Percentiles rank a stretch among this genome's conserved stretches.
Evolutionary conservation across 2,113 vertebrate species (phyloP).

Genomic region (Trachemys scripta): DNA sequence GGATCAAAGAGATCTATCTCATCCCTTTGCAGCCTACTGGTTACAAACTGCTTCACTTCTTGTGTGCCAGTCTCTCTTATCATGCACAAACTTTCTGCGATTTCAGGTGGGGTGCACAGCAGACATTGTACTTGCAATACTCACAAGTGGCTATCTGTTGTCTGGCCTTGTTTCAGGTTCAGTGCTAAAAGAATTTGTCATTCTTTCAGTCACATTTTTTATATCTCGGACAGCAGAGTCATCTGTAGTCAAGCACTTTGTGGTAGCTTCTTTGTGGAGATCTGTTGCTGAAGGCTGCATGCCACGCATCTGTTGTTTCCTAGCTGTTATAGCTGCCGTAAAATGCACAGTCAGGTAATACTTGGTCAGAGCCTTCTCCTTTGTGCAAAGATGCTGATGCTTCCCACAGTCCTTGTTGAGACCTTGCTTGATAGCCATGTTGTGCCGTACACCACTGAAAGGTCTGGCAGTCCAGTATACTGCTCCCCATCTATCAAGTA

Average conservation of each 20-base stretch:
- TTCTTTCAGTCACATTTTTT: neutral
- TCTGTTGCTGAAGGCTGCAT: neutral
- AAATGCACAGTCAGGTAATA: too few relatives aligned
- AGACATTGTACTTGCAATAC: neutral
- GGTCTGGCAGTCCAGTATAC: neutral
- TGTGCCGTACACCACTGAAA: neutral
- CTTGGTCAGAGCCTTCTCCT: too few relatives aligned
- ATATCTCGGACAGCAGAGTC: neutral
- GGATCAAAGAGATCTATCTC: neutral
- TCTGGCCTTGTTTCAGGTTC: neutral
- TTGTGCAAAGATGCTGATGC: too few relatives aligned
- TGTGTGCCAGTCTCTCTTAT: neutral
- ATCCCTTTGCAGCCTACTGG: neutral
- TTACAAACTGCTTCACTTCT: neutral
- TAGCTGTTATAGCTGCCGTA: too few relatives aligned
- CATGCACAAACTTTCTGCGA: neutral
- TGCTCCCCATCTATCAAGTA: neutral
- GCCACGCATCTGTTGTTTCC: neutral
- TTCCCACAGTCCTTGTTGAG: neutral
- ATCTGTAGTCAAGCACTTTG: neutral
- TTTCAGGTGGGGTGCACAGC: neutral
- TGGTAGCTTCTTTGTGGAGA: neutral
- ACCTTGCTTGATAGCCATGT: neutral
- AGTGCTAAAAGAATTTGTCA: neutral
- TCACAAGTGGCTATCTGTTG: neutral